Conservation (phyloP, 2,888 invertebrate genomes). For the Aelia acuminata region DNA sequence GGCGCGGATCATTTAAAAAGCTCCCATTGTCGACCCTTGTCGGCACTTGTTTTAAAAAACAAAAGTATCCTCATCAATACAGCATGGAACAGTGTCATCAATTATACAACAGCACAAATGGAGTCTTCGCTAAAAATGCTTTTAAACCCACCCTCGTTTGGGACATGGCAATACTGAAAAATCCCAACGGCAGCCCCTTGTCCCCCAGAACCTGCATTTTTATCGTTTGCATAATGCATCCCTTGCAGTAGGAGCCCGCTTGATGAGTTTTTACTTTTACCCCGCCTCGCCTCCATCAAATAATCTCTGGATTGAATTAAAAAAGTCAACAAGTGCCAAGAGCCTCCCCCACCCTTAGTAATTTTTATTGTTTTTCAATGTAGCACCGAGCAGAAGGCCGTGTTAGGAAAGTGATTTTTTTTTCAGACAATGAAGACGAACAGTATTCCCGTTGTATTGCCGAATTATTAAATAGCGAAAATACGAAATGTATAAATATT, state of each 20-base stretch:
- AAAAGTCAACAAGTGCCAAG: constrained; percentile 55
- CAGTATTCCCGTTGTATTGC: background rate
- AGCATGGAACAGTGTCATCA: constrained; percentile 56
- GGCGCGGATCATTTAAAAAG: constrained; percentile 23
- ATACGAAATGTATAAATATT: constrained; percentile 19
- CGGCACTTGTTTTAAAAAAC: constrained; percentile 51
- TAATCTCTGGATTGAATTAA: constrained; percentile 55
- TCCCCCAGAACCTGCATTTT: constrained; percentile 49
- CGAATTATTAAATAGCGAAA: background rate
- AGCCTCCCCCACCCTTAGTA: background rate
- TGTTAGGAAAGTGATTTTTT: constrained; percentile 39
- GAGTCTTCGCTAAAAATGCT: constrained; percentile 54
- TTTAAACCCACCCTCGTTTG: constrained; percentile 47
- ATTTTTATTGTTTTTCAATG: constrained; percentile 50
- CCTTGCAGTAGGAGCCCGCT: constrained; percentile 39
- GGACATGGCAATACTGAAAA: constrained; percentile 42
- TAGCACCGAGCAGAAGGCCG: constrained; percentile 12
- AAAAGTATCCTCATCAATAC: constrained; percentile 56
- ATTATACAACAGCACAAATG: constrained; percentile 56
- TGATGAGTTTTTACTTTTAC: constrained; percentile 57
- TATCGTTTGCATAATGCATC: constrained; percentile 54
- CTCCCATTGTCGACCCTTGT: constrained; percentile 44
- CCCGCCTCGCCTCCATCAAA: background rate
- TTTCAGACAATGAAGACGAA: constrained; percentile 34
- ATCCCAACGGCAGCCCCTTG: constrained; percentile 46